Evolutionary conservation across 1,140 invertebrate genomes (phyloP), one percentile per base, ranked within the genome.

Genomic region (Dendroctonus ponderosae): DNA sequence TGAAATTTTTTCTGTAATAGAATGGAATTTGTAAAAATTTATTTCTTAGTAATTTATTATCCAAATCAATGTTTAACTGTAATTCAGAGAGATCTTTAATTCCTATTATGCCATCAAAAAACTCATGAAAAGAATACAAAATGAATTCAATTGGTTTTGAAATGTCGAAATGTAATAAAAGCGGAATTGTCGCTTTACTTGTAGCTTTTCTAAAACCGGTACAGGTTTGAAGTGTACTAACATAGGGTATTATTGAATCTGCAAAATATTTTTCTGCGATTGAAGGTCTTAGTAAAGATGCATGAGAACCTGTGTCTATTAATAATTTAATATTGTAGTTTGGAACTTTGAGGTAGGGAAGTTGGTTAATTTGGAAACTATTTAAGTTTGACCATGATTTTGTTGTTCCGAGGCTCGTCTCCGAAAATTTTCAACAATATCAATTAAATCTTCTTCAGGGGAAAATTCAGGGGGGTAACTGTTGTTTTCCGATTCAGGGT

Each of bases 21-120:
- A 41, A 37, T 11, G 7, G 63, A 44, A 71, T 48, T 26, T n/a
- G n/a, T 64, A 67, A 2, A 61, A 53, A 9, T 67, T 70, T 63
- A 61, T 53, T 12, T 42, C 42, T 8, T n/a, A 40, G 8, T 54
- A 7, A 42, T 65, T 70, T 41, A 38, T 38, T 57, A 65, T n/a
- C 9, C 1, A 49, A 67, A 63, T 57, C 67, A 43, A 72, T 70
- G 38, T n/a, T 50, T 37, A 71, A 53, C 49, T 65, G 44, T 26
- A 70, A 12, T 58, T 57, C 53, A 38, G 26, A 11, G 66, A 72
- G 56, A 48, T 70, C 66, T 44, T 51, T 48, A 42, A 68, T 5
- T 14, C 70, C 66, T n/a, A 71, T 62, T 26, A 72, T 71, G 7
- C 70, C 68, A 26, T 72, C 72, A 48, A 70, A 71, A 14, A 60